These are phyloP conservation scores for Conger conger DNA, from an alignment of 2,113 vertebrate species.

Conservation along the genomic window DNA sequence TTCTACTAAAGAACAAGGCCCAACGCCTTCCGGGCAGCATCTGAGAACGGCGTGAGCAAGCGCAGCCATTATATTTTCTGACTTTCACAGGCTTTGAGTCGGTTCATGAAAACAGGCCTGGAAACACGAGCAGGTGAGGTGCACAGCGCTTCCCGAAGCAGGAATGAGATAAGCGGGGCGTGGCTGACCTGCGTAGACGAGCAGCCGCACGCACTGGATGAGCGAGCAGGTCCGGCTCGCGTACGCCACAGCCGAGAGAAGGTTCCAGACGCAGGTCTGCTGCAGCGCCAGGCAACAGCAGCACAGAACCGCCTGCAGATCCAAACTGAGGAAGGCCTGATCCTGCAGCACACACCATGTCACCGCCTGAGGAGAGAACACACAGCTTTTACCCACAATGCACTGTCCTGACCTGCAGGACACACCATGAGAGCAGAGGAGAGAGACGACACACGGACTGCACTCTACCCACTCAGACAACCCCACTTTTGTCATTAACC, in stretches of 20 bases:
- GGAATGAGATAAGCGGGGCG: not conserved
- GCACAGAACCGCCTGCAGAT: constrained; percentile 87
- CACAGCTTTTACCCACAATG: not conserved
- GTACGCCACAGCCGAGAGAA: constrained; percentile 72
- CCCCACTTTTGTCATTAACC: too few relatives aligned
- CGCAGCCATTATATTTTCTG: too few relatives aligned
- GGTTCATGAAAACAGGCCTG: too few relatives aligned
- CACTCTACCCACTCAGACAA: too few relatives aligned
- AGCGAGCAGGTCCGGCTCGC: constrained; percentile 86
- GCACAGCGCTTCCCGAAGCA: too few relatives aligned
- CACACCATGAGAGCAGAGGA: not conserved
- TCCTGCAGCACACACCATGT: constrained; percentile 83
- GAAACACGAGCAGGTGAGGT: too few relatives aligned
- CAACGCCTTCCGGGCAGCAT: too few relatives aligned
- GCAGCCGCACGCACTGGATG: constrained; percentile 84
- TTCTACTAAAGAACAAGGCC: too few relatives aligned
- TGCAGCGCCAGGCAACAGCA: constrained; percentile 89
- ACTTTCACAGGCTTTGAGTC: too few relatives aligned
- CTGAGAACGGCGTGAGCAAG: too few relatives aligned
- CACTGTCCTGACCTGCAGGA: not conserved
- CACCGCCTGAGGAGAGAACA: constrained; percentile 69
- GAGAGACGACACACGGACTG: not conserved
- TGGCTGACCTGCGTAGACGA: constrained; percentile 82
- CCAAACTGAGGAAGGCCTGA: constrained; percentile 83
- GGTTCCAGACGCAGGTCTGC: constrained; percentile 82